These are phyloP conservation scores for Lycophotia porphyrea DNA, from an alignment of 2,888 invertebrate species.

Conservation along the genomic window DNA sequence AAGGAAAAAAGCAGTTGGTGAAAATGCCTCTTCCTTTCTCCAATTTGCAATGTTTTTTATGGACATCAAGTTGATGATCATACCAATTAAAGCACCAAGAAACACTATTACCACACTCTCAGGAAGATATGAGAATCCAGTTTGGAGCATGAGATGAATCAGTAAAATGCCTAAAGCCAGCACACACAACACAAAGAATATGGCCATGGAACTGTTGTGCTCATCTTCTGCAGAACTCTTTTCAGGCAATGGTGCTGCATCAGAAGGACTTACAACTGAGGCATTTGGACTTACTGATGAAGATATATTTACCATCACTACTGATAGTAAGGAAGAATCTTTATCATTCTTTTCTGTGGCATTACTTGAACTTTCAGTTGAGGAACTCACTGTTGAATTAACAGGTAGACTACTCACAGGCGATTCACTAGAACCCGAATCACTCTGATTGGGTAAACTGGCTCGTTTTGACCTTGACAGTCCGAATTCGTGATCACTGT, in stretches of 20 bases:
- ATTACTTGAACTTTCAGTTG: constrained; percentile 78
- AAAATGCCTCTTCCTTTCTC: constrained; percentile 99
- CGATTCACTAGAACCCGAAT: constrained; percentile 78
- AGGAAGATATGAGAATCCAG: constrained; percentile 98
- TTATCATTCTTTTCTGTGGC: constrained; percentile 80
- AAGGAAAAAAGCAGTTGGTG: constrained; percentile 99
- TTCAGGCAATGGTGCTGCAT: constrained; percentile 95
- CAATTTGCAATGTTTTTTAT: constrained; percentile 97
- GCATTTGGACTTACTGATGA: constrained; percentile 78
- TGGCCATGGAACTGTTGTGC: constrained; percentile 98
- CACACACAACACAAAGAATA: constrained; percentile 99
- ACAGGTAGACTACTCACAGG: constrained; percentile 66
- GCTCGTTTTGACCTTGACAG: constrained; percentile 81
- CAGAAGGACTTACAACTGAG: constrained; percentile 91
- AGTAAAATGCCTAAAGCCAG: constrained; percentile 98
- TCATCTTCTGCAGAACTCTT: constrained; percentile 98
- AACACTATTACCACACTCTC: constrained; percentile 99
- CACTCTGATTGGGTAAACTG: constrained; percentile 71
- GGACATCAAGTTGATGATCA: constrained; percentile 96
- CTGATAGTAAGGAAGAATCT: constrained; percentile 74
- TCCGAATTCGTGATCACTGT: constrained; percentile 55
- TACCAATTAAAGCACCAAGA: constrained; percentile 97
- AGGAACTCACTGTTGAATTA: constrained; percentile 70
- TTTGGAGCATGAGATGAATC: constrained; percentile 98
- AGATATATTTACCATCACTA: constrained; percentile 80